phyloP scores from a whole-genome alignment of 64 coral and sea anemone species.

The Stichodactyla helianthus region DNA sequence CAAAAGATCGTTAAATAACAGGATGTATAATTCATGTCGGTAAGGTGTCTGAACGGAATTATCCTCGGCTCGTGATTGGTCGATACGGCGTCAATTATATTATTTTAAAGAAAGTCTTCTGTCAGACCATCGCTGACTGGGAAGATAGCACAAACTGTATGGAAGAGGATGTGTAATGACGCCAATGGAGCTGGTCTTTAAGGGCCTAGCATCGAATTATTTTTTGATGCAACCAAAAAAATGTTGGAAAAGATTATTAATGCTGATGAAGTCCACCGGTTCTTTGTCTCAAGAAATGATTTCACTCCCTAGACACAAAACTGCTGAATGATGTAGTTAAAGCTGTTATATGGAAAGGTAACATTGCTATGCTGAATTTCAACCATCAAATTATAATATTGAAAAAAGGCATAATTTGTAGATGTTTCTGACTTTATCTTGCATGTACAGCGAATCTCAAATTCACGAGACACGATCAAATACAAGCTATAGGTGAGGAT shows the following conservation, averaged over 20 bases:
- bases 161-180: neutral
- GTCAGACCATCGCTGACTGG: neutral
- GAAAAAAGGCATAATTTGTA: neutral
- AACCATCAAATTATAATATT: neutral
- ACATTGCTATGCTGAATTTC: neutral
- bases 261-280: neutral
- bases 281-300: neutral
- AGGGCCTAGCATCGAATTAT: neutral
- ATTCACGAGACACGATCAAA: neutral
- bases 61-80: neutral
- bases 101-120: neutral
- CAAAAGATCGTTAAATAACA: conserved; percentile 7
- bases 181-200: neutral
- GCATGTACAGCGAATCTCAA: neutral
- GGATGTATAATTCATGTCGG: neutral
- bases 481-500: neutral
- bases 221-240: neutral
- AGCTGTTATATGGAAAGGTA: neutral
- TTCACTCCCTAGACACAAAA: neutral
- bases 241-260: neutral
- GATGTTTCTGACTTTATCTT: neutral
- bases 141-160: neutral
- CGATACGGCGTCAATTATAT: neutral
- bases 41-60: neutral
- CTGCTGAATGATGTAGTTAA: neutral